phyloP scores from a whole-genome alignment of 2,797 vertebrate genomes.

The Pangasius sanitwongsei region DNA sequence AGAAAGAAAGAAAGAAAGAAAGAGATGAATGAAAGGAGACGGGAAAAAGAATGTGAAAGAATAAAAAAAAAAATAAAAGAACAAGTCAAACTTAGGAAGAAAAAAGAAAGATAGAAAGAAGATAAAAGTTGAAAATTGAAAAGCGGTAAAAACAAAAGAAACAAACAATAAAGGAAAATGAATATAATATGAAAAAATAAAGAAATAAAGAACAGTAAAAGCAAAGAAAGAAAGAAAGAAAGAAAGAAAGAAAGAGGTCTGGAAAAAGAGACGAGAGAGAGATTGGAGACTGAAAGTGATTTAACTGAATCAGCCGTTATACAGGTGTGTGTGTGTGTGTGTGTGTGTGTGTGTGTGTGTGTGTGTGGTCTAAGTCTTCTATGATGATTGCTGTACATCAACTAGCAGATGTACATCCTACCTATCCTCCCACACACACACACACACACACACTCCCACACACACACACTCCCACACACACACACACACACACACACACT shows the following conservation, averaged over 20 bases:
- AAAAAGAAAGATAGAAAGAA: background rate
- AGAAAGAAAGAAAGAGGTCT: background rate
- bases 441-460: too few species aligned
- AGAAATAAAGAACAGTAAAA: background rate
- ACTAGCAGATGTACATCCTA: constrained; percentile 19
- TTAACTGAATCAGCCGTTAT: background rate
- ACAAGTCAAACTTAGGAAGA: too few species aligned
- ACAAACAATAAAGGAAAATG: background rate
- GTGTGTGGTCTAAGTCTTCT: background rate
- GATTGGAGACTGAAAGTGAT: background rate
- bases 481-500: background rate
- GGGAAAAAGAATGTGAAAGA: too few species aligned
- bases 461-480: too few species aligned
- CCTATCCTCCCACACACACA: background rate
- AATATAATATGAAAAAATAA: background rate
- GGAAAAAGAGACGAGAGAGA: background rate
- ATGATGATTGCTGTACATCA: constrained; percentile 24
- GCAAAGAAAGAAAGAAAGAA: background rate
- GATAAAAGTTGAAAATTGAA: background rate
- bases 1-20: background rate
- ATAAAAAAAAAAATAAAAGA: too few species aligned
- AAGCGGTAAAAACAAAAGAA: background rate
- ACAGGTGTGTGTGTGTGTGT: background rate
- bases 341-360: constrained; percentile 11
- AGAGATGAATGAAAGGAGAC: too few species aligned